phyloP scores from a whole-genome alignment of 2,113 vertebrate genomes.

The Todiramphus chloris region DNA sequence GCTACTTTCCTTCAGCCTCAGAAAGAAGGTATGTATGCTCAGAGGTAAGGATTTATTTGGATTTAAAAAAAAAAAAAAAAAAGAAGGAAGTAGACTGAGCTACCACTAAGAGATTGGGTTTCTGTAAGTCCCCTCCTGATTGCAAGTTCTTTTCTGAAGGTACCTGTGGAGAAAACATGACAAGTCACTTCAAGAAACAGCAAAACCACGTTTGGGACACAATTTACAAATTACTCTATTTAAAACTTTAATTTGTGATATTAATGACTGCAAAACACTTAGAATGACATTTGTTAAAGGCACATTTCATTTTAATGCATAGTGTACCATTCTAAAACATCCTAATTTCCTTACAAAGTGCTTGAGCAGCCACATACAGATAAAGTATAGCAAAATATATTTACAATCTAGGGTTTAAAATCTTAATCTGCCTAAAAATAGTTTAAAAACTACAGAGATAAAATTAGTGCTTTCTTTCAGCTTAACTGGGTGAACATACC shows the following conservation, averaged over 20 bases:
- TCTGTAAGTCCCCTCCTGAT: neutral
- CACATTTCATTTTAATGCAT: slow-evolving; percentile 84
- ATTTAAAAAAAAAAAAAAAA: neutral
- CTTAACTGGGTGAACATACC: slow-evolving; percentile 87
- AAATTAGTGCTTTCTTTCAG: slow-evolving; percentile 95
- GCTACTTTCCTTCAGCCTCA: neutral
- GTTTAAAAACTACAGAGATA: slow-evolving; percentile 86
- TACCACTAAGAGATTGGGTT: neutral
- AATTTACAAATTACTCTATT: slow-evolving; percentile 77
- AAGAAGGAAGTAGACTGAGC: rapidly evolving
- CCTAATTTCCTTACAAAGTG: slow-evolving; percentile 86
- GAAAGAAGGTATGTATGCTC: neutral
- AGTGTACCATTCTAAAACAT: slow-evolving; percentile 91
- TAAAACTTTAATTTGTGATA: slow-evolving; percentile 93
- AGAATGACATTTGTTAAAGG: slow-evolving; percentile 82
- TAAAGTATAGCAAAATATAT: slow-evolving; percentile 88
- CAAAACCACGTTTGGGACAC: slow-evolving; percentile 72
- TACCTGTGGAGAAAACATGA: neutral
- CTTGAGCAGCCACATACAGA: slow-evolving; percentile 88
- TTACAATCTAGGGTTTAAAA: slow-evolving; percentile 90
- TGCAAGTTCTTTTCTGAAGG: neutral
- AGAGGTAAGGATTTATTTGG: neutral
- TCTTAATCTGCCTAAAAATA: slow-evolving; percentile 87
- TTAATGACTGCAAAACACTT: slow-evolving; percentile 86
- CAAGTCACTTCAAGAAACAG: slow-evolving; percentile 18